phyloP scores from a whole-genome alignment of 2,113 vertebrate species.

The Dromaius novaehollandiae region DNA sequence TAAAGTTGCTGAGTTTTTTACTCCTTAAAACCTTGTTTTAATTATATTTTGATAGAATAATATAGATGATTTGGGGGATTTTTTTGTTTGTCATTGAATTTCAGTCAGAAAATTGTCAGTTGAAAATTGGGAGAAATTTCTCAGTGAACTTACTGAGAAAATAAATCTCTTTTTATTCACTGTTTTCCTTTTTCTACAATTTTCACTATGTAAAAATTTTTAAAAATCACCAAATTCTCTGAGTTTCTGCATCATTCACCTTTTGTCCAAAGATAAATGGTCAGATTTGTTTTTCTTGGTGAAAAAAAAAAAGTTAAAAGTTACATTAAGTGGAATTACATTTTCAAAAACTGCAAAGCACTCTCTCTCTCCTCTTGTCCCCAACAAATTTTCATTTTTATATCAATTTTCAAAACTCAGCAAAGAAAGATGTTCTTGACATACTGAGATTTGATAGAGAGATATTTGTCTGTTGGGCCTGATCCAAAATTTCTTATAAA shows the following conservation, averaged over 20 bases:
- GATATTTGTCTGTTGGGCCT: not conserved
- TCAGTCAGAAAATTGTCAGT: not conserved
- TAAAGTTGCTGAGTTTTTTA: not conserved
- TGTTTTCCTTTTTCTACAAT: not conserved
- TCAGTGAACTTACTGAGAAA: not conserved
- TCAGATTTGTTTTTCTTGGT: not conserved
- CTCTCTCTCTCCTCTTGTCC: not conserved
- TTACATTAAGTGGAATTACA: not conserved
- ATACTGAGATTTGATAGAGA: not conserved
- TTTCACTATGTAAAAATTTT: not conserved
- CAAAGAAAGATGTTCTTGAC: not conserved
- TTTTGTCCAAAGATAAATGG: not conserved
- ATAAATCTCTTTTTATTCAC: not conserved
- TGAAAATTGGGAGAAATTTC: not conserved
- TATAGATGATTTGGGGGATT: fast-evolving
- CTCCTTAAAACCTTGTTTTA: not conserved
- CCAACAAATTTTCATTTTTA: not conserved
- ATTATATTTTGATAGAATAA: not conserved
- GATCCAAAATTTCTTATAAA: not conserved
- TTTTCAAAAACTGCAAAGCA: not conserved
- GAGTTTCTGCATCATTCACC: not conserved
- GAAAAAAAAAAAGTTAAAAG: not conserved
- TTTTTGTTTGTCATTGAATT: not conserved
- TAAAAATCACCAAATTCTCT: not conserved
- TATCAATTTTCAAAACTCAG: not conserved